phyloP scores from a whole-genome alignment of 2,113 vertebrate genomes.

The Phylloscopus trochilus region DNA sequence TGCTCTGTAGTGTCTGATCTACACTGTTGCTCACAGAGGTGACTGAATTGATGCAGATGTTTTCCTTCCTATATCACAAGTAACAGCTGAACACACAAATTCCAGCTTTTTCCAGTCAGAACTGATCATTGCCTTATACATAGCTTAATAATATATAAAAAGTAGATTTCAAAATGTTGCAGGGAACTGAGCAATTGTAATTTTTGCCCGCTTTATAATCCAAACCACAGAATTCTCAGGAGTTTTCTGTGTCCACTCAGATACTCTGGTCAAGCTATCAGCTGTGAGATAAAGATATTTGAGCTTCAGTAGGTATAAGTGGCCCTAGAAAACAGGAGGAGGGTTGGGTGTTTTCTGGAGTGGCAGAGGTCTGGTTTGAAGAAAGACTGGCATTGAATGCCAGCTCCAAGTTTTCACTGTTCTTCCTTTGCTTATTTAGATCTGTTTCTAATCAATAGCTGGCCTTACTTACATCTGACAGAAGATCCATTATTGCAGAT shows the following conservation, averaged over 20 bases:
- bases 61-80: neutral
- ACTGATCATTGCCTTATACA: neutral
- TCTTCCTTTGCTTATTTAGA: neutral
- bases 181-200: neutral
- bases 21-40: neutral
- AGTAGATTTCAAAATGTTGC: neutral
- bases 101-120: neutral
- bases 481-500: neutral
- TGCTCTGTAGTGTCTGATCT: neutral
- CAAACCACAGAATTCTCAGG: neutral
- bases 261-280: neutral
- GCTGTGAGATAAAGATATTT: neutral
- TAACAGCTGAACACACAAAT: conserved; percentile 33
- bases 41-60: neutral
- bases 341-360: neutral
- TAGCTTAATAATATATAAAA: neutral
- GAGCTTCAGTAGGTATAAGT: neutral
- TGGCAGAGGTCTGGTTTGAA: neutral
- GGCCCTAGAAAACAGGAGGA: neutral
- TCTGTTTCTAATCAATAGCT: neutral
- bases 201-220: neutral
- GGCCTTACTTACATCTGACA: neutral
- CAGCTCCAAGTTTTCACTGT: neutral
- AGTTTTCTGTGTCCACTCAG: neutral
- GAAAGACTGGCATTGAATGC: neutral